phyloP scores from a whole-genome alignment of 1,140 invertebrate genomes.

The Bicyclus anynana region DNA sequence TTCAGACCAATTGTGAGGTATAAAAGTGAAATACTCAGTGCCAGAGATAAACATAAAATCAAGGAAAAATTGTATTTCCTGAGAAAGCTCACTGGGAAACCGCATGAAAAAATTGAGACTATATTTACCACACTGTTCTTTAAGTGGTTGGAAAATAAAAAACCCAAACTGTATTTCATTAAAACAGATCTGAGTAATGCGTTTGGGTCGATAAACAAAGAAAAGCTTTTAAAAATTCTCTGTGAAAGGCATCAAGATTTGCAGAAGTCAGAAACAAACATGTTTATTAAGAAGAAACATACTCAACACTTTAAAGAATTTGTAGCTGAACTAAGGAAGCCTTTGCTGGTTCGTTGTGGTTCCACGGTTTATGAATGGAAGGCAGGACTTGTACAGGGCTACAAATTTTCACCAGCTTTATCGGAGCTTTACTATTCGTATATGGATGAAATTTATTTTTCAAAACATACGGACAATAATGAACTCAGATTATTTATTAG shows the following conservation, averaged over 20 bases:
- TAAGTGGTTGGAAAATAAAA: slow-evolving; percentile 50
- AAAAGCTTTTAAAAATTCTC: slow-evolving; percentile 52
- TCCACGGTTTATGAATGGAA: slow-evolving; percentile 70
- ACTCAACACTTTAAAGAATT: slow-evolving; percentile 55
- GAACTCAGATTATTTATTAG: slow-evolving; percentile 56
- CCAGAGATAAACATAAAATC: slow-evolving; percentile 50
- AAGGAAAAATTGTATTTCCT: slow-evolving; percentile 54
- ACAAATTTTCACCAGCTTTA: slow-evolving; percentile 70
- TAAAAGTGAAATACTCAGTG: slow-evolving; percentile 45
- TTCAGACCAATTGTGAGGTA: slow-evolving; percentile 66
- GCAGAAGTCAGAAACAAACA: slow-evolving; percentile 44
- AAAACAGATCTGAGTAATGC: slow-evolving; percentile 72
- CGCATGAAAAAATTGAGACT: slow-evolving; percentile 41
- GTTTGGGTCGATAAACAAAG: slow-evolving; percentile 67
- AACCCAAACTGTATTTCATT: slow-evolving; percentile 70
- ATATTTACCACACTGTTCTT: slow-evolving; percentile 41
- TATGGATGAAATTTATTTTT: slow-evolving; percentile 61
- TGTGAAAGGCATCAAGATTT: slow-evolving; percentile 42
- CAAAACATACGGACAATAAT: slow-evolving; percentile 39
- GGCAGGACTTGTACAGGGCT: slow-evolving; percentile 68
- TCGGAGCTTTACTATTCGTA: slow-evolving; percentile 69
- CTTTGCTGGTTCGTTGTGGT: slow-evolving; percentile 58
- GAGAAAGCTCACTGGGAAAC: slow-evolving; percentile 40
- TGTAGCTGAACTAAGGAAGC: slow-evolving; percentile 52
- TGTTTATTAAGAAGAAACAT: slow-evolving; percentile 48